These are phyloP conservation scores for Phoxinus phoxinus DNA, from an alignment of 2,113 vertebrate genomes.

Conservation along the genomic window DNA sequence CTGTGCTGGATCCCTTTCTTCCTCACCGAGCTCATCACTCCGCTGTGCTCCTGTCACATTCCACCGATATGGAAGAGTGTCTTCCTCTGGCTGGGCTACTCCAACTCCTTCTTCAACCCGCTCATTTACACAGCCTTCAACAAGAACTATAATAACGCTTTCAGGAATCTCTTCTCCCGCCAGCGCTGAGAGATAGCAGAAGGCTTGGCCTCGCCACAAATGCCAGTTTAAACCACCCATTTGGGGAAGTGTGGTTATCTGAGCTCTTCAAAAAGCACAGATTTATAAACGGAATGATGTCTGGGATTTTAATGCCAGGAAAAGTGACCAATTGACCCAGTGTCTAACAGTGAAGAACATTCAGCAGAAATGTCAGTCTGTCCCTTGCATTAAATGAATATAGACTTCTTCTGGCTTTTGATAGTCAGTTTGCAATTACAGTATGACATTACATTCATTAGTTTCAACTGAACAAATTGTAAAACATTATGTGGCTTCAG, in stretches of 20 bases:
- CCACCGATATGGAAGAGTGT: conserved; percentile 54
- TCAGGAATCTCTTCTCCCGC: conserved; percentile 56
- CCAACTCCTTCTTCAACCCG: conserved; percentile 69
- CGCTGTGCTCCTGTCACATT: conserved; percentile 54
- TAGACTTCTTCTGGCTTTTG: neutral
- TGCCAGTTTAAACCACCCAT: neutral
- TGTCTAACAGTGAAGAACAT: neutral
- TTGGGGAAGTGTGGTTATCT: conserved; percentile 19
- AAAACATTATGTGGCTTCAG: too few relatives aligned
- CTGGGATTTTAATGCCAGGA: neutral
- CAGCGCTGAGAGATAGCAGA: conserved; percentile 40
- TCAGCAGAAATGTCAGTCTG: neutral
- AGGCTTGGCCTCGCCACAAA: neutral
- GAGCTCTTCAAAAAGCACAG: neutral
- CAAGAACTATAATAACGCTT: conserved; percentile 58
- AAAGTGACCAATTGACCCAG: neutral
- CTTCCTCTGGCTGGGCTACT: conserved; percentile 66
- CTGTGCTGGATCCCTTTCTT: conserved; percentile 70
- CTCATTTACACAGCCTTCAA: conserved; percentile 65
- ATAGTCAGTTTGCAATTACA: neutral
- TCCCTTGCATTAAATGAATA: neutral
- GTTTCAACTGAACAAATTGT: neutral
- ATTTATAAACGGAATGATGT: neutral
- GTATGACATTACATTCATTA: neutral
- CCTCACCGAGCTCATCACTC: conserved; percentile 52